Evolutionary conservation across 2,113 vertebrate genomes (phyloP).

Genomic region (Nesoenas mayeri): DNA sequence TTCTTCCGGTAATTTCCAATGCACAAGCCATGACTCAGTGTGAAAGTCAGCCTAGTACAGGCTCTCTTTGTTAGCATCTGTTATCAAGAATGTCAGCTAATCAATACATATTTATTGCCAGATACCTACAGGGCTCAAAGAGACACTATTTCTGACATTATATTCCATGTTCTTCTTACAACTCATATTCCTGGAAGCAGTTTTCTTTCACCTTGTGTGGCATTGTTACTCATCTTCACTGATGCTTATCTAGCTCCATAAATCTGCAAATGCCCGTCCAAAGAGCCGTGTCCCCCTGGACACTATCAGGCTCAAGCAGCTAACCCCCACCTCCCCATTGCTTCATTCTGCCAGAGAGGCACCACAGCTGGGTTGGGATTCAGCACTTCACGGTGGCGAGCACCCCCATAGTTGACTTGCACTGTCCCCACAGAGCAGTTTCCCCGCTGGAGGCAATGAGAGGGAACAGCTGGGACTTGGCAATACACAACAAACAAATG

Average conservation of each 20-base stretch:
- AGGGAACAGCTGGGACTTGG: conserved; percentile 40
- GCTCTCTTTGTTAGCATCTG: conserved; percentile 20
- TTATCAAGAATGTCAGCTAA: conserved; percentile 50
- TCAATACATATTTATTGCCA: conserved; percentile 56
- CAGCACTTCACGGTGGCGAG: neutral
- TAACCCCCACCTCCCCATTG: neutral
- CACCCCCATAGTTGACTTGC: neutral
- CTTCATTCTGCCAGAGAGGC: neutral
- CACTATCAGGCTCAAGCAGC: neutral
- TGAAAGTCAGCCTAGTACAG: neutral
- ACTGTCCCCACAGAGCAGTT: neutral
- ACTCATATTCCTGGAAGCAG: conserved; percentile 20
- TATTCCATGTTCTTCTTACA: conserved; percentile 36
- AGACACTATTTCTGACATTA: conserved; percentile 36
- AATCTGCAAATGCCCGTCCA: neutral
- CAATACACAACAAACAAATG: conserved; percentile 35
- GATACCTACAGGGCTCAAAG: conserved; percentile 50
- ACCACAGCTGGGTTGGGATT: neutral
- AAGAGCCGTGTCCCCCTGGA: neutral
- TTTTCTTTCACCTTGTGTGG: conserved; percentile 44
- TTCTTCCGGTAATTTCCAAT: neutral
- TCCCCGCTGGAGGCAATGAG: conserved; percentile 1
- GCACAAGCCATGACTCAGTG: neutral
- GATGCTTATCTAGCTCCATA: conserved; percentile 21
- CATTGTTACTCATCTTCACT: neutral